These are phyloP conservation scores for Plebejus argus DNA, from an alignment of 2,888 invertebrate genomes.

Conservation along the genomic window DNA sequence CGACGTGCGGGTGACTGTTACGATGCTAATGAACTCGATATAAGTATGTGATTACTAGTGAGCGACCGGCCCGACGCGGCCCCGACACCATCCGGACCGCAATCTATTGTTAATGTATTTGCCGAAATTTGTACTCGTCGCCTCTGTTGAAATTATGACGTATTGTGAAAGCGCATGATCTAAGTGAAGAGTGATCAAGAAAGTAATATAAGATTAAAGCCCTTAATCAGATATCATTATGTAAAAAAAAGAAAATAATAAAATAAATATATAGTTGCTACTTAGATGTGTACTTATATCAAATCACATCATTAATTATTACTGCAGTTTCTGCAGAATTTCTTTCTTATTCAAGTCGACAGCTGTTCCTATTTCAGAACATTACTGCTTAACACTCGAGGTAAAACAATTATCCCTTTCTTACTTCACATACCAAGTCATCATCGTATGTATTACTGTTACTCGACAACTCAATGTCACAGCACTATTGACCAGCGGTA, in stretches of 20 bases:
- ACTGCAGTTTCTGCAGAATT: not conserved
- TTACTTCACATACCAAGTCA: too few relatives aligned
- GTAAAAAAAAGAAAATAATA: not conserved
- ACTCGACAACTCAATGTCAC: too few relatives aligned
- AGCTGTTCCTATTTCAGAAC: not conserved
- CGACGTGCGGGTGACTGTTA: constrained; percentile 47
- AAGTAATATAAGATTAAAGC: constrained; percentile 19
- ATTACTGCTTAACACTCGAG: not conserved
- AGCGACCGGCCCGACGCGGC: constrained; percentile 27
- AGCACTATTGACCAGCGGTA: too few relatives aligned
- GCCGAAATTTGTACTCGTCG: constrained; percentile 31
- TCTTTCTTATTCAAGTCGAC: not conserved
- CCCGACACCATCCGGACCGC: constrained; percentile 40
- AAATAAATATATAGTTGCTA: not conserved
- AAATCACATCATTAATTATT: not conserved
- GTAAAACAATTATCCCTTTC: not conserved
- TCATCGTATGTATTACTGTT: too few relatives aligned
- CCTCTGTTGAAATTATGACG: constrained; percentile 30
- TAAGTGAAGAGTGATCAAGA: constrained; percentile 14
- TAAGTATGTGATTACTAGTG: constrained; percentile 29
- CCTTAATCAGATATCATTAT: constrained; percentile 7
- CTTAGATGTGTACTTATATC: not conserved
- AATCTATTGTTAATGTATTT: constrained; percentile 44
- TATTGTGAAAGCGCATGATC: constrained; percentile 29
- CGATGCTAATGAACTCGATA: constrained; percentile 39